Evolutionary conservation across 2,797 vertebrate species (phyloP).

Genomic region (Phataginus tricuspis): DNA sequence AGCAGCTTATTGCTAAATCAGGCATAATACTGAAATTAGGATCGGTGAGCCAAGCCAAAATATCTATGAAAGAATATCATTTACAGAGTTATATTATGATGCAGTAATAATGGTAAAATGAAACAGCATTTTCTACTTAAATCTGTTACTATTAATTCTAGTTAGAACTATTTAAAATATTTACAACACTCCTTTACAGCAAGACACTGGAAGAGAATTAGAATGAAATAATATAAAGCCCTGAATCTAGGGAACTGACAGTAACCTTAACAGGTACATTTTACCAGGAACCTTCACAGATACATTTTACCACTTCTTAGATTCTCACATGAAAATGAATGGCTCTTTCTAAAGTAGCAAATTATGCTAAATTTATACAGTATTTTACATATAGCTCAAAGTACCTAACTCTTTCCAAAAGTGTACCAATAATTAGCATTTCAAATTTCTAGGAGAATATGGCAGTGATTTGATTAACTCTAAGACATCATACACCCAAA

Average conservation of each 20-base stretch:
- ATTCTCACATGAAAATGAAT: not conserved
- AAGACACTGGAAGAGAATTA: slow-evolving; percentile 1
- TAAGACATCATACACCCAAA: not conserved
- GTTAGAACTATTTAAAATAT: slow-evolving; percentile 57
- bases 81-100: slow-evolving; percentile 63
- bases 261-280: not conserved
- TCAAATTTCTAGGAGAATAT: slow-evolving; percentile 40
- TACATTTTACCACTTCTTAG: not conserved
- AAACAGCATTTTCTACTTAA: slow-evolving; percentile 63
- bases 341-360: slow-evolving; percentile 45
- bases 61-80: slow-evolving; percentile 39
- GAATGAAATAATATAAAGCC: slow-evolving; percentile 49
- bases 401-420: slow-evolving; percentile 43
- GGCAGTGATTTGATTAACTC: slow-evolving; percentile 17
- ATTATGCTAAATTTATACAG: not conserved
- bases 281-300: not conserved
- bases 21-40: slow-evolving; percentile 62
- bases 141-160: slow-evolving; percentile 54
- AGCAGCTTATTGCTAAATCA: slow-evolving; percentile 58
- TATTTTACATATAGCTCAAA: not conserved
- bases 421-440: not conserved
- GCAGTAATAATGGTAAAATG: slow-evolving; percentile 15
- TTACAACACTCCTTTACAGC: slow-evolving; percentile 29
- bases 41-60: slow-evolving; percentile 46
- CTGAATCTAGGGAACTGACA: not conserved